Conservation (phyloP, 2,797 vertebrate species). For the Notoglanidium macrostoma region DNA sequence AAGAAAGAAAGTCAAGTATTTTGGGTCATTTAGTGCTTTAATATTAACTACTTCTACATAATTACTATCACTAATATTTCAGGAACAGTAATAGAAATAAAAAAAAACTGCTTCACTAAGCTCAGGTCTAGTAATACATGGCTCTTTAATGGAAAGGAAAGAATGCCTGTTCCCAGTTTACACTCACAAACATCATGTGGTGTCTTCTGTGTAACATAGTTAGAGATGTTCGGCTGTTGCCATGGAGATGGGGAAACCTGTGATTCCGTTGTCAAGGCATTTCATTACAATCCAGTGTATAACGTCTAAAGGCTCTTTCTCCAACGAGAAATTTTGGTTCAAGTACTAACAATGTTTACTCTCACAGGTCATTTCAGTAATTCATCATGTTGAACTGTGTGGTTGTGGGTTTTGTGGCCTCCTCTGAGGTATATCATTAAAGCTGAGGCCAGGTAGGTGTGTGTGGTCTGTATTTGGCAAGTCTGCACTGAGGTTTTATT, state of each 20-base stretch:
- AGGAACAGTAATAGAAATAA: constrained; percentile 31
- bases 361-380: not conserved
- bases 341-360: constrained; percentile 32
- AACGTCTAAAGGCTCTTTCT: constrained; percentile 27
- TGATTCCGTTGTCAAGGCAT: constrained; percentile 50
- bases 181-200: constrained; percentile 33
- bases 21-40: constrained; percentile 63
- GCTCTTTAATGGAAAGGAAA: constrained; percentile 48
- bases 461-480: constrained; percentile 41
- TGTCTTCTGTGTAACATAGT: constrained; percentile 36
- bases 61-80: constrained; percentile 63
- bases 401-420: constrained; percentile 38
- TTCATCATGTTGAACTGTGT: constrained; percentile 1
- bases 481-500: constrained; percentile 27
- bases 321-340: constrained; percentile 54
- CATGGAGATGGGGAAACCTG: constrained; percentile 53
- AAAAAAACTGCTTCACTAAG: constrained; percentile 32
- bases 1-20: constrained; percentile 53
- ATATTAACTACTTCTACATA: constrained; percentile 64
- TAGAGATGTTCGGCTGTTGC: constrained; percentile 57
- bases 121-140: constrained; percentile 49
- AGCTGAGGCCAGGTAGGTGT: constrained; percentile 41
- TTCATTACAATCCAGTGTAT: constrained; percentile 61
- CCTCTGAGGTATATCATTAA: constrained; percentile 52
- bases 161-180: constrained; percentile 27